Evolutionary conservation across 1,140 invertebrate species (phyloP).

Genomic region (Sarcophaga peregrina): DNA sequence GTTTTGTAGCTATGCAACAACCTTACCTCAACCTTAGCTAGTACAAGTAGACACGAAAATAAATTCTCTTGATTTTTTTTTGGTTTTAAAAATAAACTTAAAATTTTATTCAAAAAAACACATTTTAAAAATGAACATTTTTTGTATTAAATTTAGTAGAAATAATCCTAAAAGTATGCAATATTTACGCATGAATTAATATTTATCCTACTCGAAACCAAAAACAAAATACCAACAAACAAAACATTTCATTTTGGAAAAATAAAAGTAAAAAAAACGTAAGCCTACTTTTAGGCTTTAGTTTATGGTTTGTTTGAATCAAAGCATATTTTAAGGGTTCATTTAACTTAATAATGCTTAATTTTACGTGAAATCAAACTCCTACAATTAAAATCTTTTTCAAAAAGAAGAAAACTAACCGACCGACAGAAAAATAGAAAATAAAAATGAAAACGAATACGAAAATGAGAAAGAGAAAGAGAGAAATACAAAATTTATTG

Average conservation of each 20-base stretch:
- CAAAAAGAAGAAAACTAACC: background rate
- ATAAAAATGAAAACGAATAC: too few relatives aligned
- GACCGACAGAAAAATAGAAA: too few relatives aligned
- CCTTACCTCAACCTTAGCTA: too few relatives aligned
- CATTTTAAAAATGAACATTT: background rate
- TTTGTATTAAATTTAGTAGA: background rate
- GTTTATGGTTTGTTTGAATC: background rate
- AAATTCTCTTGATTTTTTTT: too few relatives aligned
- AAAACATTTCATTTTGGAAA: background rate
- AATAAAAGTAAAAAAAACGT: background rate
- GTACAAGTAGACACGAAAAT: too few relatives aligned
- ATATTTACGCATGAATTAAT: background rate
- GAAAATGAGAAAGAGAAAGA: too few relatives aligned
- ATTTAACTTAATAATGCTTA: conserved; percentile 13
- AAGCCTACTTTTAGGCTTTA: background rate
- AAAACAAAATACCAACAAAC: background rate
- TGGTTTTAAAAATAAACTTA: too few relatives aligned
- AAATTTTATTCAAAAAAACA: background rate
- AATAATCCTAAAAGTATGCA: conserved; percentile 2
- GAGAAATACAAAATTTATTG: too few relatives aligned
- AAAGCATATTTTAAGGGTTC: conserved; percentile 20
- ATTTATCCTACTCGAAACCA: background rate
- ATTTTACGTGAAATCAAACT: background rate
- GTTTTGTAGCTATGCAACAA: too few relatives aligned
- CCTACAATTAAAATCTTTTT: background rate